A percentile compares a stretch with the other conserved stretches of the same genome.
Conservation (phyloP, 2,113 vertebrate genomes). For the Hippocampus guttulatus region DNA sequence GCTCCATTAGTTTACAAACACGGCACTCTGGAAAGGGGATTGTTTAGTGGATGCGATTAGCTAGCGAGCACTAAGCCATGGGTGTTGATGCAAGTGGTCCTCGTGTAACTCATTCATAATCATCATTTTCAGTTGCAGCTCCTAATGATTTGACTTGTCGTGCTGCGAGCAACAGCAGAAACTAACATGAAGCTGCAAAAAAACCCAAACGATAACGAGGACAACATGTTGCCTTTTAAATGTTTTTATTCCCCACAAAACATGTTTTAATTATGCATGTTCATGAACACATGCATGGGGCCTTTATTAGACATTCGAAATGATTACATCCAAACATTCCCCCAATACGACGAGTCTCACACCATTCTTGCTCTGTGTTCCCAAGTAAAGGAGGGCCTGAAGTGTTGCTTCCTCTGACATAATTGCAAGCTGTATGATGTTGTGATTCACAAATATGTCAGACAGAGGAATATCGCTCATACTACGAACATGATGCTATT, state of each 20-base stretch:
- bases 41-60: constrained; percentile 62
- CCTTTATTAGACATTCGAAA: background rate
- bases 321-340: constrained; percentile 1
- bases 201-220: background rate
- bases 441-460: constrained; percentile 32
- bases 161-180: constrained; percentile 51
- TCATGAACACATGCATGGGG: constrained; percentile 12
- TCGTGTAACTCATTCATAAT: constrained; percentile 69
- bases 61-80: constrained; percentile 53
- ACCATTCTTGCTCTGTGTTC: constrained; percentile 5
- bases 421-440: constrained; percentile 32
- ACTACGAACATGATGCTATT: background rate
- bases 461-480: constrained; percentile 3
- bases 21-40: constrained; percentile 37
- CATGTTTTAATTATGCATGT: constrained; percentile 8
- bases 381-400: constrained; percentile 16
- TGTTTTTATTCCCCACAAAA: constrained; percentile 31
- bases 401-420: constrained; percentile 29
- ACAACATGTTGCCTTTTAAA: constrained; percentile 11
- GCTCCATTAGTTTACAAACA: constrained; percentile 49
- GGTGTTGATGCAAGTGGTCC: constrained; percentile 65
- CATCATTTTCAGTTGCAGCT: constrained; percentile 58
- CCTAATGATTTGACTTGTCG: constrained; percentile 65
- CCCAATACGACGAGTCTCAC: constrained; percentile 3
- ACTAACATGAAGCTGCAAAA: constrained; percentile 55